These are phyloP conservation scores for Cheirogaleus medius DNA, from an alignment of 2,113 vertebrate species.

Conservation along the genomic window DNA sequence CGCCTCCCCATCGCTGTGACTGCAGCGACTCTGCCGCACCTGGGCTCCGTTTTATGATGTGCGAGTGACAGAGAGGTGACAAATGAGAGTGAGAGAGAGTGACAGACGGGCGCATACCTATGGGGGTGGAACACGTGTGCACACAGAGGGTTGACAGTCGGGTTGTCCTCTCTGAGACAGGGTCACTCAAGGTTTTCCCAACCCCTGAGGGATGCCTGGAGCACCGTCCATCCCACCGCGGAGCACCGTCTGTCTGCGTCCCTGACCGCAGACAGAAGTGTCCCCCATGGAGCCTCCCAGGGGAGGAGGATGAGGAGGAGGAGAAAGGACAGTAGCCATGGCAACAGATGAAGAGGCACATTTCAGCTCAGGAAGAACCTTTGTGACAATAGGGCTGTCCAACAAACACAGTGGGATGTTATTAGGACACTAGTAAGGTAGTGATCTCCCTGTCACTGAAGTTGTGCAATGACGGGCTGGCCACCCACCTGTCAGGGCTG, in stretches of 20 bases:
- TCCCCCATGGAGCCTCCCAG: neutral
- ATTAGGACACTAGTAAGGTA: neutral
- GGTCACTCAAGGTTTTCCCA: neutral
- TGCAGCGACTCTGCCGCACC: constrained; percentile 29
- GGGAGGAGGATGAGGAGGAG: neutral
- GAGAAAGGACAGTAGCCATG: constrained; percentile 55
- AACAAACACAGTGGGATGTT: neutral
- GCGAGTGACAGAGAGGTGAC: constrained; percentile 63
- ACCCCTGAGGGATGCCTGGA: neutral
- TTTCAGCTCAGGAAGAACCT: neutral
- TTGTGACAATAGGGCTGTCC: constrained; percentile 3
- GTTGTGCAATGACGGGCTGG: neutral
- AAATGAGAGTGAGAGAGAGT: constrained; percentile 6
- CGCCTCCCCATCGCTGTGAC: neutral
- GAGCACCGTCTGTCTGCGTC: neutral
- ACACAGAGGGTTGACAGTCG: constrained; percentile 19
- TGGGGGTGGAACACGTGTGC: neutral
- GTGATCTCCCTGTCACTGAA: constrained; percentile 6
- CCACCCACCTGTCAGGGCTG: neutral
- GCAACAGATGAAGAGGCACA: constrained; percentile 27
- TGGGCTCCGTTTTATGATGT: constrained; percentile 46
- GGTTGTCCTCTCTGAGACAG: constrained; percentile 7
- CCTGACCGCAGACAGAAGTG: neutral
- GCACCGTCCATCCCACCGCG: neutral
- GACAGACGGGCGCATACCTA: neutral